phyloP scores from a whole-genome alignment of 2,113 vertebrate species.

The Sapayoa aenigma region DNA sequence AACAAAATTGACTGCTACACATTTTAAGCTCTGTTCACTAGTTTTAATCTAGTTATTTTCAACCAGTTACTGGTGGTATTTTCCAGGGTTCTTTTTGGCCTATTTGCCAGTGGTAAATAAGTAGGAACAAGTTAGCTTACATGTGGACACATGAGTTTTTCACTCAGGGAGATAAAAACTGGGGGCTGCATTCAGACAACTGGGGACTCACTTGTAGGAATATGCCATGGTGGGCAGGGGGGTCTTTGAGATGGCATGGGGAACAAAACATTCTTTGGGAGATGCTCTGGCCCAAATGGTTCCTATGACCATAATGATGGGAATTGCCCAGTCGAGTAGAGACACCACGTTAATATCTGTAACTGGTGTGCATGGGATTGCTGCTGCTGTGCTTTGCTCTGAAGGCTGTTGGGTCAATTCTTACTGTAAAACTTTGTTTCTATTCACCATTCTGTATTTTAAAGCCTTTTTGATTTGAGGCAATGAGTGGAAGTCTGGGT shows the following conservation, averaged over 20 bases:
- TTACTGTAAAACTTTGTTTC: not conserved
- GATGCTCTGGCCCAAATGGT: not conserved
- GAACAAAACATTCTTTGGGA: not conserved
- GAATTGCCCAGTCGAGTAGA: accelerated
- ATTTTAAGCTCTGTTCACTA: not conserved
- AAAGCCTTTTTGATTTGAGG: not conserved
- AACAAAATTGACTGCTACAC: not conserved
- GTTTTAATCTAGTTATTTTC: not conserved
- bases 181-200: not conserved
- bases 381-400: not conserved
- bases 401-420: not conserved
- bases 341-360: not conserved
- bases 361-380: accelerated
- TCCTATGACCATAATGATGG: not conserved
- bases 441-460: not conserved
- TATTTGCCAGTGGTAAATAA: not conserved
- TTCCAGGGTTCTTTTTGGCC: not conserved
- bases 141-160: not conserved
- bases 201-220: not conserved
- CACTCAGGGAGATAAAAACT: not conserved
- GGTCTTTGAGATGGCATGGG: not conserved
- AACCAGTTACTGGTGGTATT: not conserved
- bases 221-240: not conserved
- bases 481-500: not conserved
- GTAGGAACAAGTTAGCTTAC: not conserved